These are phyloP conservation scores for Strix uralensis DNA, from an alignment of 2,113 vertebrate genomes.

Conservation along the genomic window DNA sequence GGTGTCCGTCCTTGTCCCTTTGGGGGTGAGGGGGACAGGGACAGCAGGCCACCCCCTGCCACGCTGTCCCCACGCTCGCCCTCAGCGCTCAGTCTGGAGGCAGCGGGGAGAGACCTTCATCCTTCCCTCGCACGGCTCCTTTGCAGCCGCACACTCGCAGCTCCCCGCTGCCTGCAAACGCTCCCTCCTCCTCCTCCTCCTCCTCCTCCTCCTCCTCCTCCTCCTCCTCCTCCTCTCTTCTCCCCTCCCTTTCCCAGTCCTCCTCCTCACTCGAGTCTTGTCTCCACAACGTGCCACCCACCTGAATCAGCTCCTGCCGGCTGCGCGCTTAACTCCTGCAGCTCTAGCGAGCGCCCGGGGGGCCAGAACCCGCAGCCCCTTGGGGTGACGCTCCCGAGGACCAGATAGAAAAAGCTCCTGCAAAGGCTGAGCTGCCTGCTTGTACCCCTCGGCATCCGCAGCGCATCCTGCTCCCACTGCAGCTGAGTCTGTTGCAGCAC, in stretches of 20 bases:
- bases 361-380: not conserved
- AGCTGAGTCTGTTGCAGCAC: not conserved
- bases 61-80: not conserved
- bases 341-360: not conserved
- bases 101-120: not conserved
- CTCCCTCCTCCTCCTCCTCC: not conserved
- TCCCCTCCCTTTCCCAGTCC: constrained; percentile 16
- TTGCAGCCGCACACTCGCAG: not conserved
- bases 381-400: not conserved
- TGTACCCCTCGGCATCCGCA: not conserved
- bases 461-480: not conserved
- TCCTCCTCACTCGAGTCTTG: not conserved
- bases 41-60: not conserved
- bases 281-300: constrained; percentile 57
- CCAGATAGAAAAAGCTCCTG: not conserved
- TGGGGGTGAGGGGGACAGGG: not conserved
- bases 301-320: constrained; percentile 32
- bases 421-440: not conserved
- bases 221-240: not conserved
- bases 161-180: not conserved
- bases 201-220: not conserved
- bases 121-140: not conserved
- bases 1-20: not conserved
- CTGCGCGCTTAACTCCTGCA: constrained; percentile 36
- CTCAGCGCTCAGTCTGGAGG: not conserved